Conservation (phyloP, 1,140 invertebrate genomes). For the Teleopsis dalmanni region DNA sequence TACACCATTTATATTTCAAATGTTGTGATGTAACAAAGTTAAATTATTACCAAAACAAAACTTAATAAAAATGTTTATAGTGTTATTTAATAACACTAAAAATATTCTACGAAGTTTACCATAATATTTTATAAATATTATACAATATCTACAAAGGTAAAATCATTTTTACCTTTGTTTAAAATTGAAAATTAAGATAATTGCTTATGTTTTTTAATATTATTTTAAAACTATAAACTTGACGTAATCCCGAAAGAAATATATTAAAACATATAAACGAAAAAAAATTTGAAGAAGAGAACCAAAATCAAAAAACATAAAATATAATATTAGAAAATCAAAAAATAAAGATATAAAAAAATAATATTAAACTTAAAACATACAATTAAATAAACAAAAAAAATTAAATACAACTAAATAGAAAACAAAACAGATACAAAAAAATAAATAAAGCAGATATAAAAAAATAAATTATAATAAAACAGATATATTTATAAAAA, state of each 20-base stretch:
- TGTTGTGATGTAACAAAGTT: too few species aligned
- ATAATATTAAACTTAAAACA: neutral
- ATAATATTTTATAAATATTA: too few species aligned
- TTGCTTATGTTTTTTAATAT: constrained; percentile 1
- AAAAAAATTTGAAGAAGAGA: neutral
- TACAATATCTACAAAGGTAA: too few species aligned
- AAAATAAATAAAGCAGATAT: neutral
- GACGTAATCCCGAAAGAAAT: neutral
- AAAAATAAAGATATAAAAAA: neutral
- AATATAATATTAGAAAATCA: neutral
- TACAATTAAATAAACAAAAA: neutral
- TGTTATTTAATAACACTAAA: too few species aligned
- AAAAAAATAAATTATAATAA: neutral
- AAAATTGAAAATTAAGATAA: too few species aligned
- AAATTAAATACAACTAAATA: neutral
- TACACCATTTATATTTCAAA: too few species aligned
- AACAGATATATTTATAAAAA: neutral
- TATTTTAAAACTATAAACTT: neutral
- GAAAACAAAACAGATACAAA: neutral
- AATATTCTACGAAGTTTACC: too few species aligned
- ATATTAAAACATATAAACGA: neutral
- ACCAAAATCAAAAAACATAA: neutral
- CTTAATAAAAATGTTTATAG: too few species aligned
- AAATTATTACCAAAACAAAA: too few species aligned
- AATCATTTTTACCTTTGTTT: too few species aligned